Percentiles rank a stretch among this genome's conserved stretches.
Conservation (phyloP, 92 coral and sea anemone genomes). For the Zoanthus solanderi region DNA sequence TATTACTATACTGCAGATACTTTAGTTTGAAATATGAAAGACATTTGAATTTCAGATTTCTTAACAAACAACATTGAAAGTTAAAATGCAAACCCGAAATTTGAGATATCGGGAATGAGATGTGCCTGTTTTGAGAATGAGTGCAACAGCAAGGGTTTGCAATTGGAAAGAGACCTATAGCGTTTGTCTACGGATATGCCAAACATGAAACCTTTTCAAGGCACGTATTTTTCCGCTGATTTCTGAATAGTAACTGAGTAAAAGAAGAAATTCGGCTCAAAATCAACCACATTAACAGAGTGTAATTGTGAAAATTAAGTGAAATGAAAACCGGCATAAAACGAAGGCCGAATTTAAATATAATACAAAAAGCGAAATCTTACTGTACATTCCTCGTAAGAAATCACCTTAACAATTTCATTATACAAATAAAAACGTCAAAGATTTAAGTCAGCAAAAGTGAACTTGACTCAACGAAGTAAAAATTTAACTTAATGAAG, state of each 20-base stretch:
- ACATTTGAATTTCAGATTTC: no score
- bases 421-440: background rate
- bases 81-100: no score
- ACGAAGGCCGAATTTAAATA: no score
- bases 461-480: background rate
- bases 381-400: background rate
- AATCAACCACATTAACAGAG: background rate
- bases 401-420: background rate
- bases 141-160: no score
- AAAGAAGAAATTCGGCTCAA: background rate
- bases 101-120: no score
- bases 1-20: no score
- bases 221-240: background rate
- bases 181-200: no score
- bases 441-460: background rate
- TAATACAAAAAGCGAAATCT: background rate
- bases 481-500: conserved; percentile 7
- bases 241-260: background rate
- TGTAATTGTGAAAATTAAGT: background rate
- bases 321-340: background rate
- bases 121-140: no score
- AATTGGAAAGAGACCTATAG: no score
- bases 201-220: background rate
- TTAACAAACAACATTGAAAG: no score
- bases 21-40: no score